phyloP scores from a whole-genome alignment of 2,888 invertebrate species.

The Dryadula phaetusa region DNA sequence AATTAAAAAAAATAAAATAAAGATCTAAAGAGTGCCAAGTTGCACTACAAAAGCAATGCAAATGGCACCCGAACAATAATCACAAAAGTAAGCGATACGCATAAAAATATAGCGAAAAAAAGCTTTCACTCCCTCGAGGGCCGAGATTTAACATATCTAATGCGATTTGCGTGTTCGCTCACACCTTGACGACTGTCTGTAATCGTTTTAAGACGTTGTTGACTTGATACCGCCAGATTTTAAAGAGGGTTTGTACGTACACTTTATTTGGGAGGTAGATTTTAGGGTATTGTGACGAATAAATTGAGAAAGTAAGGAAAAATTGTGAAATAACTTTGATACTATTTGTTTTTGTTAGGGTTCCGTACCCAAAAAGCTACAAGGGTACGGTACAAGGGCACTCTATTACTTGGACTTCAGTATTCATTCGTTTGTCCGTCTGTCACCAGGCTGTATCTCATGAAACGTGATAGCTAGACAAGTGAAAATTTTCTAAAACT shows the following conservation, averaged over 20 bases:
- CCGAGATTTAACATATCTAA: slow-evolving; percentile 82
- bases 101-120: slow-evolving; percentile 77
- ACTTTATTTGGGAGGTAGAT: slow-evolving; percentile 32
- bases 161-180: slow-evolving; percentile 81
- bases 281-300: slow-evolving; percentile 8
- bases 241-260: slow-evolving; percentile 32
- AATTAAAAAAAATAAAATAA: slow-evolving; percentile 21
- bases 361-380: no score
- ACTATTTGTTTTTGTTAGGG: neutral
- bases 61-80: slow-evolving; percentile 80
- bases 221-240: slow-evolving; percentile 58
- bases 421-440: no score
- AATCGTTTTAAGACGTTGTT: slow-evolving; percentile 81
- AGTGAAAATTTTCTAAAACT: no score
- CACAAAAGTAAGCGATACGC: slow-evolving; percentile 82
- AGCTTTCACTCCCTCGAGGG: slow-evolving; percentile 59
- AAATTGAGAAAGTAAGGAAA: neutral
- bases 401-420: no score
- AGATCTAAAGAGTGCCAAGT: neutral
- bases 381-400: no score
- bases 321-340: neutral
- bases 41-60: slow-evolving; percentile 61
- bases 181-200: slow-evolving; percentile 68
- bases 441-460: no score
- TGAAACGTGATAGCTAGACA: no score